These are phyloP conservation scores for Gymnobelideus leadbeateri DNA, from an alignment of 2,113 vertebrate species.

Conservation along the genomic window DNA sequence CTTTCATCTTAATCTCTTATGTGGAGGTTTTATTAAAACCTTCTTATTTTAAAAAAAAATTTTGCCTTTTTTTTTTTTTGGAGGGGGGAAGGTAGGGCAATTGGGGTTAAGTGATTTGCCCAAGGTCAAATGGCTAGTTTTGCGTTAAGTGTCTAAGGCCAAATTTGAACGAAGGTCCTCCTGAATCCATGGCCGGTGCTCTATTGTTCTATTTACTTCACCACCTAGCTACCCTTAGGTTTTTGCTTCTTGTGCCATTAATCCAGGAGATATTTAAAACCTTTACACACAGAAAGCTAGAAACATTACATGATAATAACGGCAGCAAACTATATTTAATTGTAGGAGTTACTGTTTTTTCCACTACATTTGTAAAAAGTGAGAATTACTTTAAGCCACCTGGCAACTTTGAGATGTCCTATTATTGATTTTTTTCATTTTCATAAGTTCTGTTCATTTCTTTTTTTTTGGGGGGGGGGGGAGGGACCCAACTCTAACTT, in stretches of 20 bases:
- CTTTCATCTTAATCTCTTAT: slow-evolving; percentile 8
- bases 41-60: too few species aligned
- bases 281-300: not conserved
- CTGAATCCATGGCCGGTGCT: too few species aligned
- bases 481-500: not conserved
- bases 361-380: slow-evolving; percentile 29
- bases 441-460: not conserved
- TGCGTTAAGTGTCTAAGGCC: too few species aligned
- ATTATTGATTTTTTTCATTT: not conserved
- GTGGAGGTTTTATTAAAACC: too few species aligned
- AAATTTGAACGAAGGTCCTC: too few species aligned
- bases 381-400: slow-evolving; percentile 30
- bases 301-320: slow-evolving; percentile 31
- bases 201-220: too few species aligned
- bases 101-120: too few species aligned
- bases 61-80: too few species aligned
- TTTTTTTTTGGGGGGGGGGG: too few species aligned
- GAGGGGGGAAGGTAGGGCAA: too few species aligned
- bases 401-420: not conserved
- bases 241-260: slow-evolving; percentile 13
- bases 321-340: slow-evolving; percentile 18
- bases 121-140: too few species aligned
- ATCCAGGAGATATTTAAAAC: not conserved
- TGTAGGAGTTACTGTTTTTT: not conserved
- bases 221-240: not conserved